Percentiles rank a stretch among this genome's conserved stretches.
phyloP scores from a whole-genome alignment of 2,113 vertebrate species.

The Bostrychus sinensis region DNA sequence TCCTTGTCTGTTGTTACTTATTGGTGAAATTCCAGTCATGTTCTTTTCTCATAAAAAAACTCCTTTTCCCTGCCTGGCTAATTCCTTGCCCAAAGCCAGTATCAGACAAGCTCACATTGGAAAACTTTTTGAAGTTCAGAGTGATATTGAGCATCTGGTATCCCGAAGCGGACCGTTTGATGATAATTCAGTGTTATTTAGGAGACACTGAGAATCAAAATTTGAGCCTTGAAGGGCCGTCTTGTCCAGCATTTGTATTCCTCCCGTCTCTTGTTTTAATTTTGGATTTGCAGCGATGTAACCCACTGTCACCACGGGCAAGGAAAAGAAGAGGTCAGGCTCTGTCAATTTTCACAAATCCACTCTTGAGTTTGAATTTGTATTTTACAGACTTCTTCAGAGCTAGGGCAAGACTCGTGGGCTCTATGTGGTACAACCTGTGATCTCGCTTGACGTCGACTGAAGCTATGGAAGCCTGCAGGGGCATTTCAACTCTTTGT shows the following conservation, averaged over 20 bases:
- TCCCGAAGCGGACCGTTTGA: constrained; percentile 37
- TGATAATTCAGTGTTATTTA: constrained; percentile 27
- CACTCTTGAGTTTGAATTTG: constrained; percentile 10
- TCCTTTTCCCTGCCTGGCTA: constrained; percentile 12
- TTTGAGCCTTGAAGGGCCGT: background rate
- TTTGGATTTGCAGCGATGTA: constrained; percentile 20
- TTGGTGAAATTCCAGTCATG: constrained; percentile 30
- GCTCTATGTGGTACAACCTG: constrained; percentile 36
- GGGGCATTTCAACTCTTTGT: constrained; percentile 23
- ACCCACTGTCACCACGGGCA: constrained; percentile 10
- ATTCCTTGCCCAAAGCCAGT: constrained; percentile 36
- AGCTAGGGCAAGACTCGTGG: constrained; percentile 15
- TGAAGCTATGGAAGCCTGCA: constrained; percentile 20
- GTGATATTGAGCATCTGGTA: constrained; percentile 33
- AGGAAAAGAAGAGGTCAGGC: constrained; percentile 21
- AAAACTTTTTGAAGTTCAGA: constrained; percentile 41
- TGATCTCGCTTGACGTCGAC: constrained; percentile 17
- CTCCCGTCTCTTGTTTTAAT: constrained; percentile 16
- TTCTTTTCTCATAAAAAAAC: background rate
- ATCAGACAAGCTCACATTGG: constrained; percentile 8
- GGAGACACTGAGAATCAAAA: constrained; percentile 1
- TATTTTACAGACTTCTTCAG: constrained; percentile 2
- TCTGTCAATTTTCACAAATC: constrained; percentile 6
- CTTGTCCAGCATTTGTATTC: constrained; percentile 25
- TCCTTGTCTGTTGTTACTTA: constrained; percentile 14